Base-by-base conservation (phyloP, 2,888 invertebrate species). In the Antitype chi region DNA sequence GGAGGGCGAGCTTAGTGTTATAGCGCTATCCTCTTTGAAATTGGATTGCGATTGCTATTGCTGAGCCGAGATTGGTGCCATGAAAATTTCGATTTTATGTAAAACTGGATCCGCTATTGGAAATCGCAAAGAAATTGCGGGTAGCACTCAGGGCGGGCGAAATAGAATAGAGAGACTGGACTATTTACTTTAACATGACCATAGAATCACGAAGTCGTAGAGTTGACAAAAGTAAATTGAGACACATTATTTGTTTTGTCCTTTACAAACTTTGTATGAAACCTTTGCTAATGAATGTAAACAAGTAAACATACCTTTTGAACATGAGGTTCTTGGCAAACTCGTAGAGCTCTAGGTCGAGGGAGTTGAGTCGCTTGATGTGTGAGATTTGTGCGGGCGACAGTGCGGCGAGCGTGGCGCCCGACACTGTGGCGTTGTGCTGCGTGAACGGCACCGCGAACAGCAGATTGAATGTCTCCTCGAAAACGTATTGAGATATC, bases 311-410 rank as follows among this genome's bases (percentile, higher is more conserved):
- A 90, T 87, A 97, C 97, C 97, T 97, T 94, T 98, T 97, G 89
- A 98, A 98, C 94, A 99, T 98, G 86, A 99, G 97, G 92, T 98
- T 98, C 94, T 98, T 98, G 70, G 99, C 99, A 96, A 98, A 99
- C 86, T 98, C 98, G 94, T 99, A 99, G 74, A 99, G 97, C 95
- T 99, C 98, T 77, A 99, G 97, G 94, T 99, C 99, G 85, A 99
- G 97, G 82, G 98, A 97, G 97, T 99, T 99, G 85, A 99, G 97
- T 90, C 97, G 97, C 88, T 98, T 97, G 89, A 99, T 98, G 92
- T 97, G 97, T 47, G 97, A 97, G 81, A 98, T 97, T 93, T 99
- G 98, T 81, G 98, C 97, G 0, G 97, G 96, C 55, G 98, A 97
- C 80, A 99, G 97, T 78, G 98, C 98, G 25, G 98, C 98, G 90